These are phyloP conservation scores for Eupsittula cactorum DNA, from an alignment of 2,113 vertebrate species.

Conservation along the genomic window DNA sequence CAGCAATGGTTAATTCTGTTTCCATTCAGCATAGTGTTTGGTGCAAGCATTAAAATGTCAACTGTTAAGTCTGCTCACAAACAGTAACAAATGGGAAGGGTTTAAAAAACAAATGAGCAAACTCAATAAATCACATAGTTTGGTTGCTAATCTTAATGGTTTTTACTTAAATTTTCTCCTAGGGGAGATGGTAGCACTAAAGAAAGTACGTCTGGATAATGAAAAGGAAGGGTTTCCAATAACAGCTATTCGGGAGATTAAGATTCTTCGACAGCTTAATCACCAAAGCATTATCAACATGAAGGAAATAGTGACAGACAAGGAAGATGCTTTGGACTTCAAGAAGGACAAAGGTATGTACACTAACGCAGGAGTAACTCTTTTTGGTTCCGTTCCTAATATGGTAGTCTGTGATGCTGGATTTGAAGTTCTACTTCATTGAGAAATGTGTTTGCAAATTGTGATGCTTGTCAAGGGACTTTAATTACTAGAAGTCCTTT, in stretches of 20 bases:
- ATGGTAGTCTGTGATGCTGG: neutral
- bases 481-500: neutral
- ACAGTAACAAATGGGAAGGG: neutral
- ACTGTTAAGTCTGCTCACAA: neutral
- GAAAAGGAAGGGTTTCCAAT: slow-evolving; percentile 90
- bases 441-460: neutral
- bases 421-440: neutral
- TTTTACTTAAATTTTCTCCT: slow-evolving; percentile 36
- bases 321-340: slow-evolving; percentile 87
- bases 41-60: neutral
- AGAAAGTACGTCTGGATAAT: slow-evolving; percentile 87
- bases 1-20: neutral
- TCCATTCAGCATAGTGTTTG: neutral
- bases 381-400: neutral
- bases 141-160: neutral
- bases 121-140: neutral
- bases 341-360: slow-evolving; percentile 86
- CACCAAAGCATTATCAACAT: slow-evolving; percentile 89
- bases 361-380: neutral
- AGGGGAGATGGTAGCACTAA: slow-evolving; percentile 88
- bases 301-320: slow-evolving; percentile 89
- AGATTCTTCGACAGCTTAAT: slow-evolving; percentile 86
- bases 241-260: slow-evolving; percentile 87
- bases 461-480: neutral
- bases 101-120: neutral